phyloP scores from a whole-genome alignment of 2,888 invertebrate genomes.

The Melanostoma mellinum region DNA sequence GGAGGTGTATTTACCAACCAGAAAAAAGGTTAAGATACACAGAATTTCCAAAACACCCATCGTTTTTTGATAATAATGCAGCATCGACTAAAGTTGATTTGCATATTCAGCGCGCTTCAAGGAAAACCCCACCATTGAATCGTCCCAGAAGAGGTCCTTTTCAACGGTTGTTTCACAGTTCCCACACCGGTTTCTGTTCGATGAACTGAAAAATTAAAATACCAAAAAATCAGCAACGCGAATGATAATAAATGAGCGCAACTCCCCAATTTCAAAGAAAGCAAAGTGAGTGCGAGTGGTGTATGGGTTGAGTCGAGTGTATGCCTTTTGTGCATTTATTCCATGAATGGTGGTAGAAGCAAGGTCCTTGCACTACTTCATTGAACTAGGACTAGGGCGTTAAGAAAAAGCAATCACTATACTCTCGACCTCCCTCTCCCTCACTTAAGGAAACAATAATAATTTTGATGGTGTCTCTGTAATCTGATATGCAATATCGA shows the following conservation, averaged over 20 bases:
- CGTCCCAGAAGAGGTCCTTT: neutral
- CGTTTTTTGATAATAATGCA: conserved; percentile 18
- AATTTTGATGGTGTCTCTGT: conserved; percentile 49
- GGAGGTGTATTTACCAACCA: conserved; percentile 21
- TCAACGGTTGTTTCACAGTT: neutral
- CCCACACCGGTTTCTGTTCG: conserved; percentile 30
- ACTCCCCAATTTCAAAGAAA: conserved; percentile 12
- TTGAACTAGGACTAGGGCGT: conserved; percentile 37
- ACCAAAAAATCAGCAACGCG: conserved; percentile 59
- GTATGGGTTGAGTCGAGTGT: neutral
- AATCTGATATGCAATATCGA: conserved; percentile 57
- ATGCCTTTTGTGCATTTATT: conserved; percentile 15
- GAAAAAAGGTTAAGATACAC: conserved; percentile 46
- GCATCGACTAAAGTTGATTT: conserved; percentile 56
- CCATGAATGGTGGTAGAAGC: neutral
- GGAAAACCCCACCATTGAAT: conserved; percentile 3
- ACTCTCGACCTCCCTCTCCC: conserved; percentile 7
- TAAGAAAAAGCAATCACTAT: conserved; percentile 47
- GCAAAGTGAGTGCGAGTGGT: neutral
- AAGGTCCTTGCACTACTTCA: conserved; percentile 36
- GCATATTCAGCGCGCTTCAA: conserved; percentile 44
- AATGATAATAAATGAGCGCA: conserved; percentile 56
- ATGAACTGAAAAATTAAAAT: conserved; percentile 70
- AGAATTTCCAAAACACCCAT: conserved; percentile 42
- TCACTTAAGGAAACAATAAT: conserved; percentile 42